phyloP scores from a whole-genome alignment of 2,888 invertebrate species.

The Dichetophora obliterata region DNA sequence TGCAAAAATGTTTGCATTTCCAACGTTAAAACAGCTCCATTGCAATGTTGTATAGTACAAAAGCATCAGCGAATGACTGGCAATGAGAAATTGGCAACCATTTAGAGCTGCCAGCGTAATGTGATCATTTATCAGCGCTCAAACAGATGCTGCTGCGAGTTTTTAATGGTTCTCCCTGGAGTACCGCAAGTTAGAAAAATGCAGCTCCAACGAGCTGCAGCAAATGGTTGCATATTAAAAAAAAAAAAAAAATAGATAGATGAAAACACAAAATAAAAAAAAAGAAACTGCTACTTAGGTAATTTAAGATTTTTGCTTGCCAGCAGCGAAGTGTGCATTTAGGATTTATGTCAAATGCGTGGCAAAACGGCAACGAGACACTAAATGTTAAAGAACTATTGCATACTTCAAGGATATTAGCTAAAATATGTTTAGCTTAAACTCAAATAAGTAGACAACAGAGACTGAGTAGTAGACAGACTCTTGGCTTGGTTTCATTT shows the following conservation, averaged over 20 bases:
- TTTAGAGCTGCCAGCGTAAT: constrained; percentile 31
- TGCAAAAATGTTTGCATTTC: constrained; percentile 12
- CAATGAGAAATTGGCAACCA: constrained; percentile 34
- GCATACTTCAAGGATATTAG: too few species aligned
- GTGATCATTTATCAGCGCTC: constrained; percentile 32
- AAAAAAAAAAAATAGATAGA: constrained; percentile 4
- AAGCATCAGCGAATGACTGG: not conserved
- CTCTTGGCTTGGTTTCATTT: too few species aligned
- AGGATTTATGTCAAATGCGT: too few species aligned
- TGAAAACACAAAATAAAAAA: not conserved
- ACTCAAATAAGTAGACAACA: too few species aligned
- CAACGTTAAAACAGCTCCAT: not conserved
- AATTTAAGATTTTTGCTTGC: not conserved
- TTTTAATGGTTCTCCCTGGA: not conserved
- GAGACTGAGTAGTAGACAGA: too few species aligned
- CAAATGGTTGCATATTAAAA: constrained; percentile 16
- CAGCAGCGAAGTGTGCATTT: not conserved
- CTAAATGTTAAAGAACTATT: too few species aligned
- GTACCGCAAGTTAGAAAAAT: not conserved
- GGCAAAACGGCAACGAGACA: too few species aligned
- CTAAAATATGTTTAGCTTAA: too few species aligned
- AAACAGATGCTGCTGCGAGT: constrained; percentile 22
- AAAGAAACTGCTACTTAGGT: not conserved
- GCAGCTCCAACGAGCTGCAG: not conserved
- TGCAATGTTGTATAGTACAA: not conserved